Base-by-base conservation (phyloP, 2,888 invertebrate species). In the Neuroscelio doddi region DNA sequence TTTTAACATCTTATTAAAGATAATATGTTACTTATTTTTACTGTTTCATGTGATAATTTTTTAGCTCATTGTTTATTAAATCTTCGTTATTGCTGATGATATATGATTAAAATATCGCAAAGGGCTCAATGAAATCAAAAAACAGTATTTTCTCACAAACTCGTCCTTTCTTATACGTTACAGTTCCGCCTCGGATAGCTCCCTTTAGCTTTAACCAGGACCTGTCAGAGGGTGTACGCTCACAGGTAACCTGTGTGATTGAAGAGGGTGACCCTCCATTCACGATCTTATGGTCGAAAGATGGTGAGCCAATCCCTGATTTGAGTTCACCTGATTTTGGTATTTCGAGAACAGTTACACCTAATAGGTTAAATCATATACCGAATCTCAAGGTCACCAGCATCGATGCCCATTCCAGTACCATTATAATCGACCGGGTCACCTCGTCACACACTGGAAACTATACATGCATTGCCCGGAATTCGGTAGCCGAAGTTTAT, bases 261-360 rank as follows among this genome's bases (percentile, higher is more conserved):
- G 89, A 95, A 81, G 94, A 95, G 86, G 96, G 97, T 15, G 96
- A 97, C 86, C 89, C 95, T 75, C 97, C 97, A 42, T 92, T 97
- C 74, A 92, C 92, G 71, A 94, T 97, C 86, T 90, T 92, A 50
- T 97, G 96, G 96, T 93, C 94, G 80, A 92, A 95, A 85, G 93
- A 96, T 83, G 93, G 92, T 41, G 92, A 92, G 80, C 88, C 91
- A 3, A 90, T 94, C 73, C 88, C 90, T 69, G 89, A 89, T 74
- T 88, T 90, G 3, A 90, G 89, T 46, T 50, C 74, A 61, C 47
- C 66, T 56, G 70, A 71, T 57, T 72, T 74, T 63, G 72, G 70
- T 52, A 67, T 59, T 55, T 69, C 72, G 70, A 68, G 68, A 63
- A 63, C 70, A 69, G 67, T 71, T 58, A 70, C 66, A 59, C 74